Evolutionary conservation across 35 echinoderm and acorn worm species (phyloP), one percentile per base, ranked within the genome.

Genomic region (Stichopus chloronotus): DNA sequence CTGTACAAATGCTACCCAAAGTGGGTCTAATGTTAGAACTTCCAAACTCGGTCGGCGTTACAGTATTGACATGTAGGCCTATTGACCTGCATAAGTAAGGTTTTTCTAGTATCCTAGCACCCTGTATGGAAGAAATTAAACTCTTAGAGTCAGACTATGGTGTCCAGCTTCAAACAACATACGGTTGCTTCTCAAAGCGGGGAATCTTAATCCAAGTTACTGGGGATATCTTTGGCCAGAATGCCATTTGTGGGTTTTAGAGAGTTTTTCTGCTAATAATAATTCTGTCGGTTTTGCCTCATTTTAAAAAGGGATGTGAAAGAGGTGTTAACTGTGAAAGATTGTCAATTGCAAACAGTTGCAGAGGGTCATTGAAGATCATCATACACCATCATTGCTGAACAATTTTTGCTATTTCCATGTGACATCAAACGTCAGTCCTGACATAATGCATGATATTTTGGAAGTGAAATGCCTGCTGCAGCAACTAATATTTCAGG

Each of bases 201-300:
- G 86, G 86, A 56, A 88, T 58, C 43, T 24, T 88, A 30, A 30
- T 88, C 43, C 63, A 88, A 55, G 86, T 88, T 16, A 30, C 3
- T 68, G 86, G 86, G 14, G 86, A 88, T 88, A 88, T 65, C 58
- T 23, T 69, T 13, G 86, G 86, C 58, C 86, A 88, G 30, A 59
- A 88, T 88, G 59, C 86, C 3, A 88, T 88, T 16, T 88, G 58
- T 68, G 86, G 86, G 16, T 88, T 88, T 65, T 88, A 52, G 86
- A 88, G 53, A 88, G 86, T 60, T 68, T 88, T 53, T 88, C 86
- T 25, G 86, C 86, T 9, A 72, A 88, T 72, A 63, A 43, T 43
- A 68, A 23, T 59, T 59, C 24, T 88, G 86, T 65, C 19, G 59
- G 9, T 88, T 88, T 65, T 88, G 86, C 59, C 20, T 88, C 24